phyloP scores from a whole-genome alignment of 2,113 vertebrate species.

The Pelecanoides urinatrix region DNA sequence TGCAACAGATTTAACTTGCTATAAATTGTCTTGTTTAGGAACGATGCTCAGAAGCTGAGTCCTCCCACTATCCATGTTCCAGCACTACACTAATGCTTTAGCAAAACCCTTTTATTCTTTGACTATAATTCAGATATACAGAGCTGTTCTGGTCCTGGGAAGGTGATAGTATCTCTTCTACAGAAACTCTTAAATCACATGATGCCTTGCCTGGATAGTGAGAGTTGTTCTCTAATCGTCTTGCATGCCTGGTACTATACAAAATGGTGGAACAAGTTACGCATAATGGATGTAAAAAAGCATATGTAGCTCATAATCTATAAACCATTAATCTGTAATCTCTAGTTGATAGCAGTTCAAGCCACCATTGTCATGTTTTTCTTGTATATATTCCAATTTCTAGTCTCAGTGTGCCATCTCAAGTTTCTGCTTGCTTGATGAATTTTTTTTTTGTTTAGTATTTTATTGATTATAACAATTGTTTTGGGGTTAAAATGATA shows the following conservation, averaged over 20 bases:
- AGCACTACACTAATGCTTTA: background rate
- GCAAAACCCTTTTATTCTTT: background rate
- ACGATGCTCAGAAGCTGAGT: background rate
- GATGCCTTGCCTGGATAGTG: background rate
- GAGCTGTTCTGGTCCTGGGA: background rate
- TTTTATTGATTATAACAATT: background rate
- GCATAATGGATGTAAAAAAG: background rate
- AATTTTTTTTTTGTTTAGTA: background rate
- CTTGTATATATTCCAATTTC: background rate
- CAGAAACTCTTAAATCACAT: constrained; percentile 12
- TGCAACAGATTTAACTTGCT: constrained; percentile 12
- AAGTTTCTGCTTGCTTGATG: background rate
- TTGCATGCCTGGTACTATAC: background rate
- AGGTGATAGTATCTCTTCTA: constrained; percentile 8
- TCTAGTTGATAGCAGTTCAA: background rate
- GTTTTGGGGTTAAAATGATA: background rate
- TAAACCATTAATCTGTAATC: background rate
- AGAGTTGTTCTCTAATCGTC: background rate
- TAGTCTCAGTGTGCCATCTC: background rate
- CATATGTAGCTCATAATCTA: background rate
- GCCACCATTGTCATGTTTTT: background rate
- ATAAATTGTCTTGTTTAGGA: constrained; percentile 30
- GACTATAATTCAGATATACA: constrained; percentile 9
- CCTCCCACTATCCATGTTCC: constrained; percentile 1
- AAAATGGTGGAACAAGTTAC: background rate